phyloP scores from a whole-genome alignment of 2,888 invertebrate genomes.

The Sphaerolaimus hirsutus region DNA sequence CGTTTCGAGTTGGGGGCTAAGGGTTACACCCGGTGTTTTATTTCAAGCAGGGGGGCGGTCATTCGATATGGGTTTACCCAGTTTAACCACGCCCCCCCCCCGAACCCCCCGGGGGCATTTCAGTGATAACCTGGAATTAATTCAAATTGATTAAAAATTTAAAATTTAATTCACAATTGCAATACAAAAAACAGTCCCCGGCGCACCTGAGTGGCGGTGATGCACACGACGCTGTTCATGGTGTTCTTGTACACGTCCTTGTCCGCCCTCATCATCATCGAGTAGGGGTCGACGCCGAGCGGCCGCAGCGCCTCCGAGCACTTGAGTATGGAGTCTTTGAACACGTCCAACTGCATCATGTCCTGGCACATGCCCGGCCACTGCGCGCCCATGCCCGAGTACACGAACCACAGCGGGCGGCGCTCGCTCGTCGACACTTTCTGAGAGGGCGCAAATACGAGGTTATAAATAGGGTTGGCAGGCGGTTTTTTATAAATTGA shows the following conservation, averaged over 20 bases:
- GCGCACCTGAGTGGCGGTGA: slow-evolving; percentile 61
- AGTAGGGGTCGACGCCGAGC: slow-evolving; percentile 50
- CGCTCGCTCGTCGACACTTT: background rate
- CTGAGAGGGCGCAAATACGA: background rate
- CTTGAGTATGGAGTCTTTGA: background rate
- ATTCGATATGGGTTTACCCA: no score
- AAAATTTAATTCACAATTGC: no score
- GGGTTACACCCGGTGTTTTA: no score
- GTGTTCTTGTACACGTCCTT: slow-evolving; percentile 54
- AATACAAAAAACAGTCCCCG: no score
- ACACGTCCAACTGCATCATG: slow-evolving; percentile 1
- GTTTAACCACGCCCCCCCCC: no score
- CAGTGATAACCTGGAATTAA: no score
- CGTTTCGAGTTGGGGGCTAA: no score
- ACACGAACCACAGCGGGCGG: slow-evolving; percentile 57
- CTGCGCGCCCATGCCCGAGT: slow-evolving; percentile 86
- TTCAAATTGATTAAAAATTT: no score
- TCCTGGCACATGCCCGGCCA: slow-evolving; percentile 63
- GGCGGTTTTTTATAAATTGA: no score
- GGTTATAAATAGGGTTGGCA: no score
- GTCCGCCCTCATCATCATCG: slow-evolving; percentile 48
- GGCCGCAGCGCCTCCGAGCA: slow-evolving; percentile 38
- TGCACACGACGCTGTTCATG: slow-evolving; percentile 53
- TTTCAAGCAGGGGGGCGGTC: no score
- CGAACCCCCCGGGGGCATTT: no score